A percentile compares a stretch with the other conserved stretches of the same genome.
Conservation (phyloP, 2,797 vertebrate species). For the Graptemys geographica region DNA sequence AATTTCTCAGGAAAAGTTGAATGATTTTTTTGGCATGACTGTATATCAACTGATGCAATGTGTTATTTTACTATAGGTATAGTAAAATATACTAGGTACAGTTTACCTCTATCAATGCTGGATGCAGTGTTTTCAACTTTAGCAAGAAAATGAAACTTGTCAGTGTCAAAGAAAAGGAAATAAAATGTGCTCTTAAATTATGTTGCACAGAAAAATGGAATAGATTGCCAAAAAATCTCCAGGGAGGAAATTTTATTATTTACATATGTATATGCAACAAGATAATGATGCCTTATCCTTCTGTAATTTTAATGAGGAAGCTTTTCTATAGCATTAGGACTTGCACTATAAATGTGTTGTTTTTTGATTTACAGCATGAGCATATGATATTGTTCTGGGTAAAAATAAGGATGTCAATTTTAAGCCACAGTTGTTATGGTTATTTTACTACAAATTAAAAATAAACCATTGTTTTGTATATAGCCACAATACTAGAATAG, state of each 20-base stretch:
- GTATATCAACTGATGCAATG: neutral
- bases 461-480: no score
- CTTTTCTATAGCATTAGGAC: neutral
- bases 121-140: neutral
- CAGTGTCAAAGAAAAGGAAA: neutral
- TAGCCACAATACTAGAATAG: no score
- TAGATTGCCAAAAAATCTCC: neutral
- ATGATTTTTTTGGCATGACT: neutral
- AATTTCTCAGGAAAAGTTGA: neutral
- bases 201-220: neutral
- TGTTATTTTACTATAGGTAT: neutral
- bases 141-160: neutral
- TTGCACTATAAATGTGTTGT: neutral
- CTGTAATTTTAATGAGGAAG: neutral
- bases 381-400: neutral
- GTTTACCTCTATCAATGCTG: neutral
- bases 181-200: neutral
- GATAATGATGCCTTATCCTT: neutral
- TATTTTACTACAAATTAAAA: no score
- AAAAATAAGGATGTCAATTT: neutral
- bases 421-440: neutral
- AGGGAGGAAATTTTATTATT: neutral
- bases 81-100: neutral
- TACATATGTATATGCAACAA: neutral
- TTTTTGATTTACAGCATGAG: neutral